Evolutionary conservation across 2,113 vertebrate genomes (phyloP).

Genomic region (Phocoena sinus): DNA sequence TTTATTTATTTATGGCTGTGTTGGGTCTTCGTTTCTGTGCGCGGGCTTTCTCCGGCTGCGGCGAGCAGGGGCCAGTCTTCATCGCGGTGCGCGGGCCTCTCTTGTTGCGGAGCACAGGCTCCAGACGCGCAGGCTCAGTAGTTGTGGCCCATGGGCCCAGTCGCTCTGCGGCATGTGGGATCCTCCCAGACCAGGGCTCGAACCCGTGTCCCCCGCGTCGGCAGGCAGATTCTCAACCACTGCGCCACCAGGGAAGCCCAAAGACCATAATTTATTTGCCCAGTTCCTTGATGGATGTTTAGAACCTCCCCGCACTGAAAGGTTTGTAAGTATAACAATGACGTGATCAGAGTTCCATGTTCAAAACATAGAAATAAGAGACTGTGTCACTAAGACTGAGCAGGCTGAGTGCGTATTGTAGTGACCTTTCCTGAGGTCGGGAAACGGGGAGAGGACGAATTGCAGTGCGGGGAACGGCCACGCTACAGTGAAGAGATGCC

Average conservation of each 20-base stretch:
- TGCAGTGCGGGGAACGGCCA: not conserved
- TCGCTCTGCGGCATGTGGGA: too few species aligned
- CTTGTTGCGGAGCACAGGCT: too few species aligned
- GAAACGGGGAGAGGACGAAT: not conserved
- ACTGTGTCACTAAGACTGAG: not conserved
- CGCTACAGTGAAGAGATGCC: not conserved
- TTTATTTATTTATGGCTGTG: too few species aligned
- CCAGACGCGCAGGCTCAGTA: too few species aligned
- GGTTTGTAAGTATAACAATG: not conserved
- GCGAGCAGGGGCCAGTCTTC: too few species aligned
- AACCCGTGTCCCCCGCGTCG: too few species aligned
- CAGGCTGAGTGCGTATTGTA: not conserved
- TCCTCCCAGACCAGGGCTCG: too few species aligned
- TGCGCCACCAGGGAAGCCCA: not conserved
- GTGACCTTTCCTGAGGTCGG: not conserved
- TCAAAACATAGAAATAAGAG: not conserved
- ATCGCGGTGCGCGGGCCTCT: too few species aligned
- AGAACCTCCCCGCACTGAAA: not conserved
- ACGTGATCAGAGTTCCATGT: not conserved
- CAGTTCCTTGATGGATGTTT: not conserved
- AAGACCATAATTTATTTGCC: not conserved
- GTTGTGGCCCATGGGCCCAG: too few species aligned
- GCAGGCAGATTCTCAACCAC: too few species aligned
- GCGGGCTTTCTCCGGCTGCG: too few species aligned
- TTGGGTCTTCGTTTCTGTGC: too few species aligned